Evolutionary conservation across 2,888 invertebrate species (phyloP).

Genomic region (Ischnura elegans): DNA sequence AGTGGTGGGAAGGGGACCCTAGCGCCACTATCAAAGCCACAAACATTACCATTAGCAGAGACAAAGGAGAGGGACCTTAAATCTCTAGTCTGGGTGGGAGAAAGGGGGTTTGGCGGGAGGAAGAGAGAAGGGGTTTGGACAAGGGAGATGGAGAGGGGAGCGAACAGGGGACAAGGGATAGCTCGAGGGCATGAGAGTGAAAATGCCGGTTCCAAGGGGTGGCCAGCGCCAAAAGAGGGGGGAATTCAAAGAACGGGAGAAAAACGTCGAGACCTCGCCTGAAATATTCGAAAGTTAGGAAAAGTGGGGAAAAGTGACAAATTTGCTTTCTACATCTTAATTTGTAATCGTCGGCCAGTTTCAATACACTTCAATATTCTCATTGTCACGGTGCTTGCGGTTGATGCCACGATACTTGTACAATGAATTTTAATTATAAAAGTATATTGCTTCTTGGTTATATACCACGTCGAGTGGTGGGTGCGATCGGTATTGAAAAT

Average conservation of each 20-base stretch:
- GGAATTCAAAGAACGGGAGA: background rate
- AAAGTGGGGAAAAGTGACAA: too few species aligned
- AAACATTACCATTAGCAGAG: slow-evolving; percentile 67
- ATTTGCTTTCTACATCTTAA: too few species aligned
- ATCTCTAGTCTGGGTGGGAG: slow-evolving; percentile 6
- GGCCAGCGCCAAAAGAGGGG: background rate
- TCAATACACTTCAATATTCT: too few species aligned
- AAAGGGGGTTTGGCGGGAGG: slow-evolving; percentile 10
- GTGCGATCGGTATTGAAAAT: too few species aligned
- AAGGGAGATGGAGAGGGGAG: too few species aligned
- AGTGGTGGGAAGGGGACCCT: too few species aligned
- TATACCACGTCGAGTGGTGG: too few species aligned
- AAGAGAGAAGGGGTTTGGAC: background rate
- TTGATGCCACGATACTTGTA: too few species aligned
- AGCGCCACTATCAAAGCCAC: slow-evolving; percentile 56
- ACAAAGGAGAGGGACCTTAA: slow-evolving; percentile 54
- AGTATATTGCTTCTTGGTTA: too few species aligned
- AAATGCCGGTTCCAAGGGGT: background rate
- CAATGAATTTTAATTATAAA: too few species aligned
- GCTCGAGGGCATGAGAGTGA: background rate
- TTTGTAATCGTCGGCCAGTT: too few species aligned
- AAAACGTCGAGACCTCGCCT: background rate
- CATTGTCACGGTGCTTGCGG: too few species aligned
- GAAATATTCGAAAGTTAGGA: background rate
- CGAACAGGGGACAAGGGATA: background rate